Conservation (phyloP, 2,797 vertebrate species). For the Lepidocolaptes lacrymiger region DNA sequence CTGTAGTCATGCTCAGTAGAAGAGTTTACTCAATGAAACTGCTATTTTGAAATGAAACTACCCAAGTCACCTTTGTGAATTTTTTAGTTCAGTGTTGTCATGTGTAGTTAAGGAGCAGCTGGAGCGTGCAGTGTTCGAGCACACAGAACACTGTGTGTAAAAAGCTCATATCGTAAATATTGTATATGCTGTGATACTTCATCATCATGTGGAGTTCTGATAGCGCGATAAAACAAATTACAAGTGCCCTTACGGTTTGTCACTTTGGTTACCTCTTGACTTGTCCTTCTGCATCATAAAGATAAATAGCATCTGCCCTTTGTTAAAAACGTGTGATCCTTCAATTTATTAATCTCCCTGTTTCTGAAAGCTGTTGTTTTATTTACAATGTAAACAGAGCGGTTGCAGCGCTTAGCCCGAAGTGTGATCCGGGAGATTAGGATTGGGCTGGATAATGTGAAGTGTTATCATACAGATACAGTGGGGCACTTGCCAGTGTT, state of each 20-base stretch:
- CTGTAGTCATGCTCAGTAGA: background rate
- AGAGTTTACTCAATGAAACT: background rate
- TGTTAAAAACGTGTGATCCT: background rate
- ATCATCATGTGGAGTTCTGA: background rate
- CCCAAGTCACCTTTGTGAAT: background rate
- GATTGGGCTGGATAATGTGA: background rate
- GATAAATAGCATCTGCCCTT: conserved; percentile 26
- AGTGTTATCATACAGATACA: background rate
- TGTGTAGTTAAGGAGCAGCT: background rate
- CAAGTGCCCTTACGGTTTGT: background rate
- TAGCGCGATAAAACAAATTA: conserved; percentile 15
- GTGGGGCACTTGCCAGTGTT: background rate
- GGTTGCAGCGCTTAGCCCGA: background rate
- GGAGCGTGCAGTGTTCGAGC: background rate
- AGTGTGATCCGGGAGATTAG: background rate
- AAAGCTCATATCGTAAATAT: background rate
- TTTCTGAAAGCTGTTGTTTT: conserved; percentile 17
- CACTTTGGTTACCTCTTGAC: conserved; percentile 23
- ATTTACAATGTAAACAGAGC: background rate
- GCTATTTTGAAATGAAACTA: background rate
- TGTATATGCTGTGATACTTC: background rate
- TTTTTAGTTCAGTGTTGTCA: background rate
- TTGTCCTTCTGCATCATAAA: background rate
- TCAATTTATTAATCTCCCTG: background rate
- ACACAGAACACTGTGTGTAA: rapidly evolving